Conservation (phyloP, 2,888 invertebrate species). For the Icerya purchasi region DNA sequence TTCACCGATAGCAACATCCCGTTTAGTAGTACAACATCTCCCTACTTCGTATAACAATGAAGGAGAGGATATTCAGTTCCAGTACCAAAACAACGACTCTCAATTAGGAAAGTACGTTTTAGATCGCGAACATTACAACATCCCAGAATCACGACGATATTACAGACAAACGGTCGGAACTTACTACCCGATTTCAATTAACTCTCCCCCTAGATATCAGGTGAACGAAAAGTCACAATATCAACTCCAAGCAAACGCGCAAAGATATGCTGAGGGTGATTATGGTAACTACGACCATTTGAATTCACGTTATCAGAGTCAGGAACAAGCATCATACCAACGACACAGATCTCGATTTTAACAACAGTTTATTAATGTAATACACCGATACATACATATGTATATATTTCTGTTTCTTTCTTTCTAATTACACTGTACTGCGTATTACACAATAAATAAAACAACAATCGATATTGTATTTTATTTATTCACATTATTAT, state of each 20-base stretch:
- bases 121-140: neutral
- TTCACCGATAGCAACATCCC: no score
- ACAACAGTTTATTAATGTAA: no score
- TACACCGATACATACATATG: no score
- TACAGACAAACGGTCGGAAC: neutral
- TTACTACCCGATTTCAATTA: neutral
- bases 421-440: no score
- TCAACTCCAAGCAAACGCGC: constrained; percentile 10
- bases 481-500: no score
- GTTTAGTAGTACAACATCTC: no score
- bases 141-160: neutral
- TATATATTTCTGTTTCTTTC: no score
- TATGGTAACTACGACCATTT: constrained; percentile 7
- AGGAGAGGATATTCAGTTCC: neutral
- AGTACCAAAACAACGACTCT: neutral
- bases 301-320: constrained; percentile 10
- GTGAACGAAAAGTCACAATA: constrained; percentile 8
- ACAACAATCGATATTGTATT: no score
- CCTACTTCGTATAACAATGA: no score
- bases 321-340: constrained; percentile 9
- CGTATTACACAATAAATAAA: no score
- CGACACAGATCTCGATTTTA: constrained; percentile 5
- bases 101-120: neutral
- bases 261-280: constrained; percentile 10
- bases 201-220: neutral